Evolutionary conservation across 2,113 vertebrate genomes (phyloP), one percentile per base, ranked within the genome.

Genomic region (Labeo rohita): DNA sequence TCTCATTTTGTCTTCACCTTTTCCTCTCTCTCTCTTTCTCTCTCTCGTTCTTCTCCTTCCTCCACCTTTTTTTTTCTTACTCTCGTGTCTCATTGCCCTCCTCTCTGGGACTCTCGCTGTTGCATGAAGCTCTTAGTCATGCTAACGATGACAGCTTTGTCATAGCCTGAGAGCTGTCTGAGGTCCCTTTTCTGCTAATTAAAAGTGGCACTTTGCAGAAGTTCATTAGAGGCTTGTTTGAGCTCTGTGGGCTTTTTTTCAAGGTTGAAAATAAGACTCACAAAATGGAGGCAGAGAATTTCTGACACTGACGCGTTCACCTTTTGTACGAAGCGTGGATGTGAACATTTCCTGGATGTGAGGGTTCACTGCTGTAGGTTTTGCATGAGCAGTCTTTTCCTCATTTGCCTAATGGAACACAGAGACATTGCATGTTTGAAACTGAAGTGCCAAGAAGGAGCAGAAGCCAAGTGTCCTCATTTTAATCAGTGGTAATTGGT

Each of bases 131-230:
- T 79, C 88, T 89, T 85, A 87, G 78, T 85, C 83, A 87, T 85
- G 72, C 85, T 89, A 89, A 89, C 78, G 36, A 87, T 85, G 80
- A 89, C 83, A 75, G 61, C 45, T 82, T 66, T 68, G 85, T 85
- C 83, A 84, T 83, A 85, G 68, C 81, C 59, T 3, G 61, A 81
- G 87, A 81, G 75, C 66, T 83, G 66, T 76, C 79, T 74, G 45
- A 68, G 68, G 85, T 59, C 82, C 87, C 84, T 87, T 89, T 45
- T 74, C 82, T 84, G 84, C 83, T 90, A 88, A 88, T 90, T 88
- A 88, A 90, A 90, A 88, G 70, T 81, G 86, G 72, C 87, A 78
- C 49, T 86, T 90, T 85, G 72, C 77, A 85, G 78, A 88, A 86
- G 68, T 80, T 84, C 83, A 84, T 88, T 86, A 86, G 52, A 39